Conservation (phyloP, 1,140 invertebrate genomes). For the Yoshiicerus persimilis region DNA sequence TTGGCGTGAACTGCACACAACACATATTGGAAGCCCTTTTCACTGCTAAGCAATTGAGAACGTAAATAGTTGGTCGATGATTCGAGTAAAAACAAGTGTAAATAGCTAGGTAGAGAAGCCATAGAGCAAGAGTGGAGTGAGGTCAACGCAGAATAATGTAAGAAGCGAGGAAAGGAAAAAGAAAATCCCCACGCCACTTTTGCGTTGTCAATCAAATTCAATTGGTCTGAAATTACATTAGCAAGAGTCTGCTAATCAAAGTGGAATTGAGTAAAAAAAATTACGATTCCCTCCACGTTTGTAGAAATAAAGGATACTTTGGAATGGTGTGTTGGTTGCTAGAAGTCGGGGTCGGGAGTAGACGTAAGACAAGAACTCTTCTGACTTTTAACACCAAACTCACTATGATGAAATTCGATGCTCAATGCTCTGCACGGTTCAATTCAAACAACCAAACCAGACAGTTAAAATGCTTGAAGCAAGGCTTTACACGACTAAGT, state of each 20-base stretch:
- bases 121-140: background rate
- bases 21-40: too few species aligned
- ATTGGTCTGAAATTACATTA: conserved; percentile 30
- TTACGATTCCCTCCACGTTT: conserved; percentile 24
- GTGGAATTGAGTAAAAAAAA: conserved; percentile 25
- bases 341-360: background rate
- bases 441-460: background rate
- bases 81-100: background rate
- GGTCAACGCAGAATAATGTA: background rate
- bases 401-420: conserved; percentile 3
- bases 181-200: background rate
- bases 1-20: too few species aligned
- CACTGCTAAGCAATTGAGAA: too few species aligned
- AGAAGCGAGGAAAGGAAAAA: background rate
- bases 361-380: background rate
- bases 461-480: background rate
- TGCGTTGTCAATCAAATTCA: conserved; percentile 29
- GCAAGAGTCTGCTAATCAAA: conserved; percentile 28
- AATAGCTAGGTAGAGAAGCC: background rate
- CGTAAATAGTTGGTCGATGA: too few species aligned
- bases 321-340: background rate
- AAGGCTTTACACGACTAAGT: background rate
- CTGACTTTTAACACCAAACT: background rate
- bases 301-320: background rate
- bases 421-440: background rate